These are phyloP conservation scores for Syngnathus typhle DNA, from an alignment of 2,113 vertebrate genomes.

Conservation along the genomic window DNA sequence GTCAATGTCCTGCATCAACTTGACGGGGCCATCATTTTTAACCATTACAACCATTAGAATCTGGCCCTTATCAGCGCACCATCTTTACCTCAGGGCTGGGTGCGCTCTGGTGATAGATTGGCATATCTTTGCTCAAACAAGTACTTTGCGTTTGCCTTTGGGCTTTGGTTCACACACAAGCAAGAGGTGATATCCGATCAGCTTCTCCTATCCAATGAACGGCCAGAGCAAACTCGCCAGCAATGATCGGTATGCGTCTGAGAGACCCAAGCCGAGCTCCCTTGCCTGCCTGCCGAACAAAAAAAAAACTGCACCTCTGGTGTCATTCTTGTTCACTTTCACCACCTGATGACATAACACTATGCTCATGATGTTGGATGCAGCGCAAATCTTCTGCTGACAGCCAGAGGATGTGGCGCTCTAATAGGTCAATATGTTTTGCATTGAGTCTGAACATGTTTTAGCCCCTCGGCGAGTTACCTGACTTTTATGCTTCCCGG, in stretches of 20 bases:
- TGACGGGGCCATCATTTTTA: constrained; percentile 1
- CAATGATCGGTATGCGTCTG: constrained; percentile 67
- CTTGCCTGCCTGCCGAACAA: constrained; percentile 25
- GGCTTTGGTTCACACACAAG: constrained; percentile 46
- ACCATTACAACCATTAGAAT: background rate
- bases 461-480: constrained; percentile 39
- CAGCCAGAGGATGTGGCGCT: constrained; percentile 17
- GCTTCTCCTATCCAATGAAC: constrained; percentile 49
- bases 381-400: background rate
- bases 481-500: constrained; percentile 5
- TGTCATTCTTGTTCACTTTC: constrained; percentile 11
- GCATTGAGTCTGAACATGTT: constrained; percentile 44
- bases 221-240: constrained; percentile 68
- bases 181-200: constrained; percentile 55
- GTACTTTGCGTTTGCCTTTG: constrained; percentile 25
- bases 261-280: constrained; percentile 32
- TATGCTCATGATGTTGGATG: background rate
- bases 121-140: constrained; percentile 2
- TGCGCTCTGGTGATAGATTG: constrained; percentile 2
- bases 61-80: background rate
- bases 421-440: constrained; percentile 31
- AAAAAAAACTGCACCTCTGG: constrained; percentile 7
- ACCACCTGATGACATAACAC: background rate
- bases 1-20: background rate
- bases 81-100: constrained; percentile 11